These are phyloP conservation scores for Nipponacmea schrenckii DNA, from an alignment of 2,888 invertebrate genomes.

Conservation along the genomic window DNA sequence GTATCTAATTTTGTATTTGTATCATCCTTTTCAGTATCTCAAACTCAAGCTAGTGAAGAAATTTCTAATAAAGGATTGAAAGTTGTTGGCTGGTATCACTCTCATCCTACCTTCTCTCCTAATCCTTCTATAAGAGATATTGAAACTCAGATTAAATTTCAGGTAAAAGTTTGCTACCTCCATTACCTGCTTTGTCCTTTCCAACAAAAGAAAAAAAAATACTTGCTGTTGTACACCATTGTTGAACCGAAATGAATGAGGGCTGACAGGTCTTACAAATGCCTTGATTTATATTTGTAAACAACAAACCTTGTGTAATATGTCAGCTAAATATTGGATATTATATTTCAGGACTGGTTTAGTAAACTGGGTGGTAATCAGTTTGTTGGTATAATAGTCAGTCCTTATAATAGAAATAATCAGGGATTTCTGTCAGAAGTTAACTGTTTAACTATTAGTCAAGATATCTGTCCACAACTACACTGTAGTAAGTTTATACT, in stretches of 20 bases:
- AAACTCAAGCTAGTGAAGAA: slow-evolving; percentile 74
- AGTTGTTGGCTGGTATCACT: slow-evolving; percentile 82
- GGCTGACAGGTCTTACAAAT: too few species aligned
- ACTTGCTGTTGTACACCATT: too few species aligned
- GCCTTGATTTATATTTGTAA: too few species aligned
- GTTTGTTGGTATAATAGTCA: slow-evolving; percentile 76
- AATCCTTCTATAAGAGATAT: slow-evolving; percentile 79
- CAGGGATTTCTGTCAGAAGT: slow-evolving; percentile 46
- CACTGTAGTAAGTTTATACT: slow-evolving; percentile 52
- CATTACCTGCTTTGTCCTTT: background rate
- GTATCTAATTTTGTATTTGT: slow-evolving; percentile 3
- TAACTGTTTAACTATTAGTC: slow-evolving; percentile 54
- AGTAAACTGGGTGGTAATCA: slow-evolving; percentile 70
- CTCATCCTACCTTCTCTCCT: slow-evolving; percentile 79
- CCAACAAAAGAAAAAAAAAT: too few species aligned
- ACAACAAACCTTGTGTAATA: too few species aligned
- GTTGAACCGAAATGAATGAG: too few species aligned
- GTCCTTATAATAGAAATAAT: slow-evolving; percentile 72
- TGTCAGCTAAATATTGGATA: background rate
- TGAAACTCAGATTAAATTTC: slow-evolving; percentile 75
- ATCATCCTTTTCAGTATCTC: slow-evolving; percentile 70
- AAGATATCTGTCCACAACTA: slow-evolving; percentile 37
- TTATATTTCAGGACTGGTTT: slow-evolving; percentile 61
- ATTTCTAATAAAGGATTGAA: slow-evolving; percentile 70
- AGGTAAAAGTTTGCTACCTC: slow-evolving; percentile 68